Evolutionary conservation across 2,797 vertebrate genomes (phyloP).

Genomic region (Manis pentadactyla): DNA sequence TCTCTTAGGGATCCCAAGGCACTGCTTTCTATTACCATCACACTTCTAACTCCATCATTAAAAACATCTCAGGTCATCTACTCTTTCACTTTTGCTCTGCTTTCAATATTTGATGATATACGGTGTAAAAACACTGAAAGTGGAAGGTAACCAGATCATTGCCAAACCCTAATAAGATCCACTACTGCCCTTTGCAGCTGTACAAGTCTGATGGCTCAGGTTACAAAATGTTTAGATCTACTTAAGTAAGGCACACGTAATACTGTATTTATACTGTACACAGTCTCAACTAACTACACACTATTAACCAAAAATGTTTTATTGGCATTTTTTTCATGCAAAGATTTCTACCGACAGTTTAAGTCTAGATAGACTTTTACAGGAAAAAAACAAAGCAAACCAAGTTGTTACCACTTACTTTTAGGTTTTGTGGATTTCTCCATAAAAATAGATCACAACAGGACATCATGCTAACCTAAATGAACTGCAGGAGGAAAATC

Average conservation of each 20-base stretch:
- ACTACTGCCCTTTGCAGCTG: conserved; percentile 74
- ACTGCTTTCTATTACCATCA: not conserved
- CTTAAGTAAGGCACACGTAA: conserved; percentile 82
- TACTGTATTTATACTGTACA: conserved; percentile 69
- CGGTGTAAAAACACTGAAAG: conserved; percentile 70
- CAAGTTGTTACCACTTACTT: not conserved
- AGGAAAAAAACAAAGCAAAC: conserved; percentile 49
- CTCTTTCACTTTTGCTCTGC: conserved; percentile 65
- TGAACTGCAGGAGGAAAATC: conserved; percentile 55
- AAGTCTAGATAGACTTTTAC: conserved; percentile 19
- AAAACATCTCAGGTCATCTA: not conserved
- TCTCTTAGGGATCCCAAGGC: not conserved
- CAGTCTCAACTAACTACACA: conserved; percentile 80
- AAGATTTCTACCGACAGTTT: conserved; percentile 14
- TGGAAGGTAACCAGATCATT: conserved; percentile 75
- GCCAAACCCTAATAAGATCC: conserved; percentile 79
- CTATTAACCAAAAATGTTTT: conserved; percentile 59
- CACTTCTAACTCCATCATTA: not conserved
- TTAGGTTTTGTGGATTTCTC: not conserved
- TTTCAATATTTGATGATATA: conserved; percentile 69
- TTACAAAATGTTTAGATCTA: conserved; percentile 83
- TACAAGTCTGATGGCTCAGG: conserved; percentile 59
- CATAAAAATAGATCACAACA: conserved; percentile 47
- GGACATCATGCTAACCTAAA: not conserved
- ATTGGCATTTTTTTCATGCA: not conserved